Evolutionary conservation across 35 echinoderm and acorn worm species (phyloP), one percentile per base, ranked within the genome.

Genomic region (Acanthaster planci): DNA sequence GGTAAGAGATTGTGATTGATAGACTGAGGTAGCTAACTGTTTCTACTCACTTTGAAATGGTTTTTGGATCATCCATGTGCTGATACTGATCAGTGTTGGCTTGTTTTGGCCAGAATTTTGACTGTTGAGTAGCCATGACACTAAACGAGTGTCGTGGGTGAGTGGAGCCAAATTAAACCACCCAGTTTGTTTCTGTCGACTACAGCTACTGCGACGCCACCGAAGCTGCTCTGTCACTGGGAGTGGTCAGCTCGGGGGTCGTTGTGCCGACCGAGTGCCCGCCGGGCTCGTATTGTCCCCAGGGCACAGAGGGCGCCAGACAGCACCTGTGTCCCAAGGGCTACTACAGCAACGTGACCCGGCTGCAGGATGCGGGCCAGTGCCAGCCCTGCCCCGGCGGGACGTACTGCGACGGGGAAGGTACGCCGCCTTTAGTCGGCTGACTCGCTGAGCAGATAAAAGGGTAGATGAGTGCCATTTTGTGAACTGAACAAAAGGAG

Each of bases 331-430:
- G 95, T 52, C 92, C 88, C 12, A 78, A 91, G 29, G 95, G 95
- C 29, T 86, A 90, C 89, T 98, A 85, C 52, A 94, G 95, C 76
- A 98, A 94, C 67, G 47, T 51, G 0, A 93, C 92, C 35, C 80
- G 77, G 17, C 91, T 91, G 4, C 80, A 98, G 5, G 78, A 77
- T 34, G 88, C 84, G 29, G 95, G 79, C 9, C 92, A 98, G 59
- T 98, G 95, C 54, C 95, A 91, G 37, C 88, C 95, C 1, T 98
- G 95, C 39, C 95, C 95, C 81, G 95, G 95, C 12, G 95, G 95
- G 19, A 98, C 92, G 1, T 98, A 91, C 77, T 98, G 95, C 77
- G 95, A 98, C 51, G 78, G 89, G 15, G 35, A 88, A 82, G 95
- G 91, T 91, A 60, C 50, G n/a, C n/a, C n/a, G n/a, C n/a, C n/a